Conservation (phyloP, 2,113 vertebrate genomes). For the Glaucidium brasilianum region DNA sequence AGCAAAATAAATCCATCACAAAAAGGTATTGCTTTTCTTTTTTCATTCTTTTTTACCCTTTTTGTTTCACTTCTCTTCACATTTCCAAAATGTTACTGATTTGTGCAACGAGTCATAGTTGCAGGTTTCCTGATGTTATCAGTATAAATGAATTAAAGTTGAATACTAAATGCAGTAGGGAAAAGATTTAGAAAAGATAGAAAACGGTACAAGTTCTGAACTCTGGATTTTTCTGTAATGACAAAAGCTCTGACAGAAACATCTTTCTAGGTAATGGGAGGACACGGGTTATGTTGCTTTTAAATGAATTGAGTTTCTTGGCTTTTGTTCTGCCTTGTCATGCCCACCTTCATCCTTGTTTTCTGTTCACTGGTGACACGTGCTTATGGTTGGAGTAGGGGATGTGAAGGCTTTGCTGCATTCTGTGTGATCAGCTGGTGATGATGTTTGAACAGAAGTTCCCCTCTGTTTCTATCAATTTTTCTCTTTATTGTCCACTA, state of each 20-base stretch:
- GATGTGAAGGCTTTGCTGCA: neutral
- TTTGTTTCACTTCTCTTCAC: neutral
- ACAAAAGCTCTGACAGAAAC: neutral
- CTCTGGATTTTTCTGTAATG: neutral
- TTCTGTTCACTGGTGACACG: neutral
- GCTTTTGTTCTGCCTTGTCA: neutral
- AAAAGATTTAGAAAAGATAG: neutral
- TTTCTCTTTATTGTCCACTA: neutral
- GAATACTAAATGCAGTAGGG: neutral
- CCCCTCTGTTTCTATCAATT: neutral
- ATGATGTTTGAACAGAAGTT: neutral
- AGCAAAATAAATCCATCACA: neutral
- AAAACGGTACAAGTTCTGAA: neutral
- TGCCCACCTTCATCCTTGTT: too few relatives aligned
- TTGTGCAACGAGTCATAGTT: neutral
- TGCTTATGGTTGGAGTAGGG: neutral
- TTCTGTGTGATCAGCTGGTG: neutral
- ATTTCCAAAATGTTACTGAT: neutral
- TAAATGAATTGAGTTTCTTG: neutral
- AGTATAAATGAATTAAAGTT: neutral
- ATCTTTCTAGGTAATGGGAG: neutral
- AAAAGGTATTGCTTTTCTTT: neutral
- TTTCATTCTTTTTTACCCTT: neutral
- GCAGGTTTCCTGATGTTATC: neutral
- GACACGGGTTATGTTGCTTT: neutral